Conservation (phyloP, 2,888 invertebrate species). For the Tyria jacobaeae region DNA sequence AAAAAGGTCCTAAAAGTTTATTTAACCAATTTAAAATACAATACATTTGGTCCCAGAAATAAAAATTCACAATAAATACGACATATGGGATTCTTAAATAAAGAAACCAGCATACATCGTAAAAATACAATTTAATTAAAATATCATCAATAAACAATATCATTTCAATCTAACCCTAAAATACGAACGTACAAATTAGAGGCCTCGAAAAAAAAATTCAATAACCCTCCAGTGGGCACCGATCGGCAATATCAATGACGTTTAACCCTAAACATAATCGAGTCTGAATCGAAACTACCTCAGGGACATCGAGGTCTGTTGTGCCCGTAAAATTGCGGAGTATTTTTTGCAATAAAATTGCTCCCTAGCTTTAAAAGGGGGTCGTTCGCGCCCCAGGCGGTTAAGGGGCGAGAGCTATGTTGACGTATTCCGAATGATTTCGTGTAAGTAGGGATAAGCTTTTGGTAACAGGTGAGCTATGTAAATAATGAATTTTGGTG, state of each 20-base stretch:
- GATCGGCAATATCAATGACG: slow-evolving; percentile 85
- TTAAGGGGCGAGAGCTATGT: slow-evolving; percentile 64
- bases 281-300: slow-evolving; percentile 85
- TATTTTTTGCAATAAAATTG: slow-evolving; percentile 79
- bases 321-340: slow-evolving; percentile 80
- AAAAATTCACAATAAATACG: slow-evolving; percentile 2
- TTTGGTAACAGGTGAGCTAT: slow-evolving; percentile 53
- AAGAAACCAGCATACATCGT: slow-evolving; percentile 18
- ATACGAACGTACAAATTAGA: slow-evolving; percentile 81
- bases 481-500: slow-evolving; percentile 43
- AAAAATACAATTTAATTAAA: slow-evolving; percentile 66
- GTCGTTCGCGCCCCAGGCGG: slow-evolving; percentile 67
- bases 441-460: slow-evolving; percentile 62
- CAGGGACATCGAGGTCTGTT: slow-evolving; percentile 79
- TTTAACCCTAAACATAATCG: slow-evolving; percentile 87
- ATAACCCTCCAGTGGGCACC: slow-evolving; percentile 78
- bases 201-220: slow-evolving; percentile 72
- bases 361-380: slow-evolving; percentile 76
- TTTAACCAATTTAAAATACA: too few species aligned
- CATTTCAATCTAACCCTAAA: slow-evolving; percentile 65
- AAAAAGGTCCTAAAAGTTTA: too few species aligned
- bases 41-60: too few species aligned
- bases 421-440: slow-evolving; percentile 64
- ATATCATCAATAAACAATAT: slow-evolving; percentile 54
- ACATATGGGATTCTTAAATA: slow-evolving; percentile 24